These are phyloP conservation scores for Cydia splendana DNA, from an alignment of 1,140 invertebrate species.

Conservation along the genomic window DNA sequence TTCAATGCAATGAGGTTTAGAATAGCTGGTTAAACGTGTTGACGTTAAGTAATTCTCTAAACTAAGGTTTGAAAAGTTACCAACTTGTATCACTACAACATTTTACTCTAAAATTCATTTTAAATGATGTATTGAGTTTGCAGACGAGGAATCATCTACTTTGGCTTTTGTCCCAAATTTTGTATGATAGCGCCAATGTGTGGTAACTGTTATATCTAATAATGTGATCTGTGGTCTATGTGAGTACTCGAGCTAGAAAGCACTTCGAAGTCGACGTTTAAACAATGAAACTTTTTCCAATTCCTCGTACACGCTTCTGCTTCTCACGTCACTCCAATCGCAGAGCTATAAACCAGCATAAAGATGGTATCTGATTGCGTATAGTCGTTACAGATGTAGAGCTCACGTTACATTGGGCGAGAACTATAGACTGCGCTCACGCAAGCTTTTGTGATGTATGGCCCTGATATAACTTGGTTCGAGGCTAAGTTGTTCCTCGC, in stretches of 20 bases:
- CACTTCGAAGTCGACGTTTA: slow-evolving; percentile 18
- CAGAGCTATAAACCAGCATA: background rate
- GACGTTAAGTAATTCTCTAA: too few species aligned
- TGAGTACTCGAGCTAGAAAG: background rate
- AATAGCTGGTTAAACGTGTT: too few species aligned
- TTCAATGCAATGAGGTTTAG: too few species aligned
- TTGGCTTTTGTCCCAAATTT: too few species aligned
- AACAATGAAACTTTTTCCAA: slow-evolving; percentile 28
- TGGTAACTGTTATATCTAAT: too few species aligned
- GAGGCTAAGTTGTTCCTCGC: slow-evolving; percentile 6
- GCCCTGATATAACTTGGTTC: background rate
- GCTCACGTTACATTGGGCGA: background rate
- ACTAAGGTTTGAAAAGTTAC: too few species aligned
- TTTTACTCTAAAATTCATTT: too few species aligned
- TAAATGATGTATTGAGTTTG: too few species aligned
- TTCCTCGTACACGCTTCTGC: background rate
- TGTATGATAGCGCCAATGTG: too few species aligned
- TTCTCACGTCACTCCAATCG: background rate
- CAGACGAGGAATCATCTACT: too few species aligned
- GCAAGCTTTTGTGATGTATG: background rate
- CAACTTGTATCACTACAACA: too few species aligned
- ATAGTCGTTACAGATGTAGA: background rate
- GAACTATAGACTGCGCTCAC: background rate
- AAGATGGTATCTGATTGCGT: background rate
- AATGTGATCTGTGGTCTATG: background rate